Evolutionary conservation across 2,888 invertebrate genomes (phyloP).

Genomic region (Drosophila imparisetae): DNA sequence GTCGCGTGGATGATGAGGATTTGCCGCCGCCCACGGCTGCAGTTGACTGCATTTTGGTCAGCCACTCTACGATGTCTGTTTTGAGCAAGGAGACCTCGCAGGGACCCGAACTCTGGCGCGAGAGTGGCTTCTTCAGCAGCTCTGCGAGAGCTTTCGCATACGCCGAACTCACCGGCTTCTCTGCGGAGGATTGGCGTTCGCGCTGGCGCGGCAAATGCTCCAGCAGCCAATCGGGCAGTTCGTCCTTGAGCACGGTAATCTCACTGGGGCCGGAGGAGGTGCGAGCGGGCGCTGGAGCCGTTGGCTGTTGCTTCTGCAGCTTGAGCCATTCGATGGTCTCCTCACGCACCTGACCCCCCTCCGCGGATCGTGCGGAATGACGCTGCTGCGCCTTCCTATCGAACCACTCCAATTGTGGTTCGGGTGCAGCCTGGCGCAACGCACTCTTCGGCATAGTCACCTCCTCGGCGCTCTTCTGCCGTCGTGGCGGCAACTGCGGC

Average conservation of each 20-base stretch:
- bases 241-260: conserved; percentile 84
- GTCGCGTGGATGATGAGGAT: conserved; percentile 41
- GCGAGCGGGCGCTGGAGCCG: conserved; percentile 78
- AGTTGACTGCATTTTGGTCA: conserved; percentile 82
- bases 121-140: conserved; percentile 83
- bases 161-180: conserved; percentile 74
- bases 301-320: conserved; percentile 65
- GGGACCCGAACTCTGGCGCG: conserved; percentile 84
- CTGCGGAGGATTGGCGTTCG: conserved; percentile 75
- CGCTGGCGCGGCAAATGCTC: conserved; percentile 83
- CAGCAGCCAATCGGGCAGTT: conserved; percentile 84
- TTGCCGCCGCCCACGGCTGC: conserved; percentile 30
- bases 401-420: conserved; percentile 83
- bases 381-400: conserved; percentile 84
- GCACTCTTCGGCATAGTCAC: conserved; percentile 77
- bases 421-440: conserved; percentile 66
- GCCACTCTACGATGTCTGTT: conserved; percentile 84
- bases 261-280: conserved; percentile 85
- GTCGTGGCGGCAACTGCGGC: conserved; percentile 64
- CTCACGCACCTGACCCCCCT: conserved; percentile 83
- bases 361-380: conserved; percentile 84
- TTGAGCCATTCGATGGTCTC: conserved; percentile 84
- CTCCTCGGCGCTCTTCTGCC: conserved; percentile 69
- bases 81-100: conserved; percentile 84
- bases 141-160: conserved; percentile 83